These are phyloP conservation scores for Bruchidius siliquastri DNA, from an alignment of 2,888 invertebrate genomes.

Conservation along the genomic window DNA sequence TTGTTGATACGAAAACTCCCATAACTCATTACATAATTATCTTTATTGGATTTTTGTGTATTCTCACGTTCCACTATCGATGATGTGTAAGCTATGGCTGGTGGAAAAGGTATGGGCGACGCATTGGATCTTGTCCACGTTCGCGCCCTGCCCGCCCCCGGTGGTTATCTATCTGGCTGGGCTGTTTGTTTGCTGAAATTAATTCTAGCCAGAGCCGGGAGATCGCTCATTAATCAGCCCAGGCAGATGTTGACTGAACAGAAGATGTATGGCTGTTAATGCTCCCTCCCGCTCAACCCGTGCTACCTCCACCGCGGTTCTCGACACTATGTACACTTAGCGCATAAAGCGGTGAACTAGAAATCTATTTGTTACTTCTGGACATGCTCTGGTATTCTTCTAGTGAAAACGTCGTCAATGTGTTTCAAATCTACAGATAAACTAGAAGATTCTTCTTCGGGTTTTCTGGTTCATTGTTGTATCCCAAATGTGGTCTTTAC, in stretches of 20 bases:
- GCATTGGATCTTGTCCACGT: background rate
- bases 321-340: background rate
- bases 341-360: background rate
- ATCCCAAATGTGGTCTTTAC: too few species aligned
- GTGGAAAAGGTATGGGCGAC: background rate
- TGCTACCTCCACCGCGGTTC: background rate
- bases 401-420: too few species aligned
- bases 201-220: constrained; percentile 42
- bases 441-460: too few species aligned
- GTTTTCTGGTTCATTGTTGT: too few species aligned
- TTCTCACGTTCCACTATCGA: constrained; percentile 46
- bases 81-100: constrained; percentile 35
- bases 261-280: constrained; percentile 16
- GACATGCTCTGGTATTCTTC: too few species aligned
- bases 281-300: constrained; percentile 1
- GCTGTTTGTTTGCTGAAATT: constrained; percentile 46
- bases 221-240: constrained; percentile 44
- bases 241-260: constrained; percentile 28
- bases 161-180: constrained; percentile 36
- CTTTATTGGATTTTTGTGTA: constrained; percentile 47
- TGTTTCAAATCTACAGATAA: too few species aligned
- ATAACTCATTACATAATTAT: too few species aligned
- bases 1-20: too few species aligned
- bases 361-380: too few species aligned
- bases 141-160: constrained; percentile 5